Evolutionary conservation across 37 sponge, comb jelly and placozoan genomes (phyloP), one percentile per base, ranked within the genome.

Genomic region (Diacarnus erythraeanus): DNA sequence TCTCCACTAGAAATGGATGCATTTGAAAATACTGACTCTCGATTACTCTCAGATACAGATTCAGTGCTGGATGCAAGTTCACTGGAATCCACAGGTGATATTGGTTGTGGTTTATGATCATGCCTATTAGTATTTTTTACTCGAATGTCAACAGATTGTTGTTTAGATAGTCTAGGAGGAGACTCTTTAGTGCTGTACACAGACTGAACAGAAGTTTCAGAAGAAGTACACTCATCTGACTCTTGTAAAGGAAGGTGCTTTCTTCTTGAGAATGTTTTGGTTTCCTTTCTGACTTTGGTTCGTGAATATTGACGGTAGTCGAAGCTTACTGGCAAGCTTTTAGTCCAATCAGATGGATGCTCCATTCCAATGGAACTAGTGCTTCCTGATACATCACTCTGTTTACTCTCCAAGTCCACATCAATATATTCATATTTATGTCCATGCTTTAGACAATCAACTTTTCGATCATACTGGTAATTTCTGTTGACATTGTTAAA

Each of bases 391-490:
- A 20, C 1, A 2, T 17, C 26, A 25, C 9, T 65, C 34, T 17
- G 33, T 30, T 65, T 65, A 2, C 2, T 10, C 34, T 65, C 66
- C 34, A 30, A 30, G 2, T 64, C 74, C 25, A 63, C 56, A 15
- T 64, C 74, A 42, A 82, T 64, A 27, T 79, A 61, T 42, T 86
- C 86, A 51, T 86, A 86, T 1, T 38, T 42, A 41, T 86, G 86
- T 9, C 20, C 42, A 36, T 31, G 80, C 5, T 64, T 43, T 8
- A 74, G 54, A 9, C 71, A 10, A 3, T 23, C 54, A 0, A 78
- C 57, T 57, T 85, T 85, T 8, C 86, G 15, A 0, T 85, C 26
- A 36, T 85, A 85, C 22, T 39, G 43, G 36, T 23, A 23, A 23
- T 20, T 43, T 4, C 47, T 66, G 38, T 47, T 44, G 22, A 67